Percentiles rank a stretch among this genome's conserved stretches.
Evolutionary conservation across 2,888 invertebrate genomes (phyloP).

Genomic region (Mimas tiliae): DNA sequence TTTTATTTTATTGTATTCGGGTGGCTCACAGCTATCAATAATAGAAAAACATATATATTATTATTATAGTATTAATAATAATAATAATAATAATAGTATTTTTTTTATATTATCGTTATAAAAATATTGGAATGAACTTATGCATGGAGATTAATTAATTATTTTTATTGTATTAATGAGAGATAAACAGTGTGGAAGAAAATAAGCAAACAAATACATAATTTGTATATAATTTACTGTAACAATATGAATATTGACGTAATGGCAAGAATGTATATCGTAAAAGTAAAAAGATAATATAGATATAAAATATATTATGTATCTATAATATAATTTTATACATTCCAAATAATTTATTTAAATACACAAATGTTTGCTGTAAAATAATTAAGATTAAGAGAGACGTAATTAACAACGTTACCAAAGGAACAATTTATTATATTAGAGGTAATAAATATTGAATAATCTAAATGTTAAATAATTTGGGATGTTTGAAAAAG

Average conservation of each 20-base stretch:
- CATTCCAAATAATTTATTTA: conserved; percentile 25
- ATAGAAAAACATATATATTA: too few species aligned
- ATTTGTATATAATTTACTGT: neutral
- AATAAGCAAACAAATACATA: neutral
- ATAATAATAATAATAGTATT: too few species aligned
- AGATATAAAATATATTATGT: neutral
- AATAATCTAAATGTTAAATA: neutral
- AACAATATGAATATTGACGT: neutral
- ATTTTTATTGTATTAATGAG: neutral
- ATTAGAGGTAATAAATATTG: neutral
- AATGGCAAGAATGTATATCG: too few species aligned
- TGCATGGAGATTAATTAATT: neutral
- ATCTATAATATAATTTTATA: conserved; percentile 25
- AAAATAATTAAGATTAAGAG: neutral
- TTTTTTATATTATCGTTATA: neutral
- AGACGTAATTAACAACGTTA: conserved; percentile 12
- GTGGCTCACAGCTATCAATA: too few species aligned
- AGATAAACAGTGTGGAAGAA: neutral
- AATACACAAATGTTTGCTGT: neutral
- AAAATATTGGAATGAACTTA: neutral
- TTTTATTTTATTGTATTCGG: too few species aligned
- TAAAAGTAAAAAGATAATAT: too few species aligned
- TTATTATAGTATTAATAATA: too few species aligned
- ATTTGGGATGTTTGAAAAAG: neutral
- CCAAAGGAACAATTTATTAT: conserved; percentile 20